Base-by-base conservation (phyloP, 2,888 invertebrate genomes). In the Temnothorax rugatulus region DNA sequence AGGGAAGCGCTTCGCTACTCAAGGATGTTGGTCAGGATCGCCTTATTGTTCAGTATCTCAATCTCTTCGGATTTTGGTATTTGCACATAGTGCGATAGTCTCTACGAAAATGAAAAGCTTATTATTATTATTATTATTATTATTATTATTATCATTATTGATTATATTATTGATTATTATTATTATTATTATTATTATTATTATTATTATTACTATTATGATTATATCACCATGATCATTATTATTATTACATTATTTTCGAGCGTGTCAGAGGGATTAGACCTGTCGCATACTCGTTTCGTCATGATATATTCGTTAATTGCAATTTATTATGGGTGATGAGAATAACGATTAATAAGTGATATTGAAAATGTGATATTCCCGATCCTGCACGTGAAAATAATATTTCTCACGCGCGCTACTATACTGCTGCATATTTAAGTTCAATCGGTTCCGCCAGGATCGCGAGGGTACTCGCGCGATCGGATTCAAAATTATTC, bases 401-500 rank as follows among this genome's bases (percentile, higher is more conserved):
- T 77, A 25, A 66, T 38, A 61, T 50, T 81, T 47, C 38, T 54
- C 29, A 2, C 47, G 41, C 66, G 44, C 25, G 21, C 15, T 38
- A 3, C 15, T 34, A 7, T 4, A 8, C 38, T 13, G n/a, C 21
- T n/a, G 52, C 54, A 68, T 57, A 68, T 77, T 79, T 61, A 79
- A 81, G 47, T 13, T 81, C 54, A 82, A 84, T 82, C 82, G 64
- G 64, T 21, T 54, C 75, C 57, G 52, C 34, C 76, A 4, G 52
- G 68, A 57, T 47, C n/a, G 21, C 61, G 13, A 18, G 29, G 44
- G 44, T 50, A 29, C 18, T 66, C 81, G 54, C 76, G 41, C 69
- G 77, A 77, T 74, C 84, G 50, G 82, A 84, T 90, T 90, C 82
- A 85, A 87, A 88, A 81, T 87, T 90, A 85, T 88, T 86, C 90